Evolutionary conservation across 1,140 invertebrate species (phyloP), one percentile per base, ranked within the genome.

Genomic region (Sycophila sp.): DNA sequence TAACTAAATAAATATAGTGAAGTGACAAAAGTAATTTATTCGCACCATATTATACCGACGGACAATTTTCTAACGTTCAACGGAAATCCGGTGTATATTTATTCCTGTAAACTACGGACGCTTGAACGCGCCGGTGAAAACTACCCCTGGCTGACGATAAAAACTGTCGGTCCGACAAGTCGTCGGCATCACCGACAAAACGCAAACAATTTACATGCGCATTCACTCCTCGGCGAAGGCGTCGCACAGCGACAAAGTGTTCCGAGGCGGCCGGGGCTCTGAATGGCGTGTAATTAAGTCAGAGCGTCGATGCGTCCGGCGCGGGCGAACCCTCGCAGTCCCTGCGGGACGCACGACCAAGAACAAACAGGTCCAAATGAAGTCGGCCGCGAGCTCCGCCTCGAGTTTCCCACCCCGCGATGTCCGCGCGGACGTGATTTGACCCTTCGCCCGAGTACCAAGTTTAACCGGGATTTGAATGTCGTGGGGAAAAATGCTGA

Each of bases 261-360:
- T 40, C 10, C 3, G 40, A 13, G 15, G 38, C 4, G 13, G 3
- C 77, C 77, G 77, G 73, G 77, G 81, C 77, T n/a, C n/a, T 83
- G 81, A 84, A 84, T 82, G 76, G 79, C 77, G 77, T 81, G 80
- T 84, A 84, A 83, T 83, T 84, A 83, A 83, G 82, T 83, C 81
- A 76, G 42, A 81, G 79, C 81, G 77, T 78, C 76, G 80, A 79
- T 78, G 78, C 64, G 69, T 73, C 70, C 73, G 73, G 56, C 66
- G 66, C 38, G 38, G n/a, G 58, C 32, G 45, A 32, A 28, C 60
- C 72, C 58, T 30, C 55, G 70, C 40, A 49, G 62, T 38, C 72
- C 79, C 78, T 71, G 47, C 55, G 79, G 80, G 73, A 81, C 73
- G 73, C 69, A 75, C 70, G 69, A 60, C 75, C 76, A 79, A 78